phyloP scores from a whole-genome alignment of 23 tunicate genomes.

The Diplosoma virens region DNA sequence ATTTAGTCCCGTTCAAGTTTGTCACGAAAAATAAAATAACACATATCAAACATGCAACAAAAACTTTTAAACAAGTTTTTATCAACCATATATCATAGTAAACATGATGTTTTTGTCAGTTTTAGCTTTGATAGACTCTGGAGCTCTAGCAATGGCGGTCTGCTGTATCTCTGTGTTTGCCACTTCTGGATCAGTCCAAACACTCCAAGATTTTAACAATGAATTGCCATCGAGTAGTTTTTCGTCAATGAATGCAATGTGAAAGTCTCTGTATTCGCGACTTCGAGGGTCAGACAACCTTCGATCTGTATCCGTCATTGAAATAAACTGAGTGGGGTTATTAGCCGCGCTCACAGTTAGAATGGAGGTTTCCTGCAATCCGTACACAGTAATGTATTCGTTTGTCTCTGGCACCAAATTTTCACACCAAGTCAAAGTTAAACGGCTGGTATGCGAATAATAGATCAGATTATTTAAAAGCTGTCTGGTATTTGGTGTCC shows the following conservation, averaged over 20 bases:
- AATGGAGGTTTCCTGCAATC: slow-evolving; percentile 3
- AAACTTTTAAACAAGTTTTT: too few relatives aligned
- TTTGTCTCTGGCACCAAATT: background rate
- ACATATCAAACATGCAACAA: too few relatives aligned
- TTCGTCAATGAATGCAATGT: slow-evolving; percentile 19
- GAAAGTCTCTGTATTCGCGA: slow-evolving; percentile 18
- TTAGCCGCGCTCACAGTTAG: slow-evolving; percentile 6
- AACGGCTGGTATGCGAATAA: background rate
- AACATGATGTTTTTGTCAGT: slow-evolving; percentile 14
- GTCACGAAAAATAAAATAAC: too few relatives aligned
- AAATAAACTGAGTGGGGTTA: slow-evolving; percentile 3
- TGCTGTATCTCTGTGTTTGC: background rate
- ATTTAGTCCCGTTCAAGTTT: too few relatives aligned
- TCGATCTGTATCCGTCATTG: slow-evolving; percentile 15
- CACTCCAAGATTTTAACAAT: slow-evolving; percentile 10
- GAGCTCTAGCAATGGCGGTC: slow-evolving; percentile 10
- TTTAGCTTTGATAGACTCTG: background rate
- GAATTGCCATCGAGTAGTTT: background rate
- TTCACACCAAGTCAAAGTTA: background rate
- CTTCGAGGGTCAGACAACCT: background rate
- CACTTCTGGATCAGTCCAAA: background rate
- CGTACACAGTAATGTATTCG: background rate
- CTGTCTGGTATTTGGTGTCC: background rate
- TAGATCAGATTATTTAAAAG: slow-evolving; percentile 17
- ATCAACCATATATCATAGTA: slow-evolving; percentile 13